Evolutionary conservation across 2,113 vertebrate species (phyloP), one percentile per base, ranked within the genome.

Genomic region (Trachemys scripta): DNA sequence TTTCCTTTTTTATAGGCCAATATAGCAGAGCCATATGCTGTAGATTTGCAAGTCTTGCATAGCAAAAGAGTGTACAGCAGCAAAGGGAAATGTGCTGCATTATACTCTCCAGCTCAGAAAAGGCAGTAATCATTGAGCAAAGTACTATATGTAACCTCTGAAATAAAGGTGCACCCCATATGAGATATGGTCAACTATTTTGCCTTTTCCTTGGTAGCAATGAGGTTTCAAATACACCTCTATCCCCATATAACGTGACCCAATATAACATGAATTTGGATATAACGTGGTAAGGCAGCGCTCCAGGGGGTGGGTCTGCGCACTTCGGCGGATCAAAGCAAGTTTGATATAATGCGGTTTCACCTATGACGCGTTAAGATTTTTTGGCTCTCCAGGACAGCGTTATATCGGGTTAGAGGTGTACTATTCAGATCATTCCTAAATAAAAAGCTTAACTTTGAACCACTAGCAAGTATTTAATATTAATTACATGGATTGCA

Each of bases 1-100:
- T 92, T 97, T 95, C 96, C 84, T 91, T 69, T 79, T 95, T 93
- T 96, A 51, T 72, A 94, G 90, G 88, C 85, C 80, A 94, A 90
- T 92, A 80, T 12, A 96, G 62, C 47, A 53, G 31, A 29, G 72
- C 88, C 93, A 95, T 93, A 95, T 92, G 94, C 45, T 89, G 90
- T 92, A 78, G n/a, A 72, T 84, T 93, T 96, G 85, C 93, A 95
- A 93, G 75, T 42, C 59, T 57, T 92, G 9, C 62, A 91, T 75
- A 88, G 92, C 12, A 93, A 97, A 94, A 59, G 16, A 50, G 25
- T 17, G 24, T 24, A 87, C 8, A 80, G 22, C 6, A 86, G 81
- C 65, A 93, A 89, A 91, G 81, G 27, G 56, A 79, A 97, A 27
- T 19, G 8, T 6, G 81, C 49, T 29, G 49, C 5, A 29, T 84